Evolutionary conservation across 2,113 vertebrate genomes (phyloP), one percentile per base, ranked within the genome.

Genomic region (Balaeniceps rex): DNA sequence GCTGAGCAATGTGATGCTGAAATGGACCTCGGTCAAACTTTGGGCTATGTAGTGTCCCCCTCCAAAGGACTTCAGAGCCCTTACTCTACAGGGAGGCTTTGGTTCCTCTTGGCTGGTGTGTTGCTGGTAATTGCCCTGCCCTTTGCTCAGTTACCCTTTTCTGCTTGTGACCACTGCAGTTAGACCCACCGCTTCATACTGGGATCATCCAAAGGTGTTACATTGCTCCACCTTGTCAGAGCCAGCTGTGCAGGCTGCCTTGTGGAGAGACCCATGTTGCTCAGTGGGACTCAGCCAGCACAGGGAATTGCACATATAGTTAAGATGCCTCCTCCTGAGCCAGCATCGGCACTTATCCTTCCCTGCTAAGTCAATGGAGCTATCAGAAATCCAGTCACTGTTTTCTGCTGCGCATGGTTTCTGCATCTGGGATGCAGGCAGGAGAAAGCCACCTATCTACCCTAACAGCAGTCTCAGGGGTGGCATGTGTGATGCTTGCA

Each of bases 251-350:
- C 38, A 40, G 28, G 17, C 44, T 75, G 42, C 24, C 21, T 19
- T 3, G 3, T 16, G 33, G n/a, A 38, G n/a, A 60, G 0, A 72
- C 19, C 6, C 0, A 0, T 19, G 5, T 3, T 63, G 46, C 31
- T 68, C 23, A 42, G 7, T 3, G 28, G 51, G 47, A 44, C 29
- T 54, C 12, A 12, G 26, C 10, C 29, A 46, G 22, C 38, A 23
- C 64, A 25, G 15, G 33, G 34, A 64, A 18, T 5, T 65, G 33
- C n/a, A 60, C 18, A 13, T 3, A 3, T 5, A 26, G 18, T 36
- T 57, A 46, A 77, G 4, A 11, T n/a, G 16, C 3, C 6, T 51
- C 28, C 60, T 76, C 33, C 21, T 54, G 31, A 76, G 36, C 10
- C 47, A 64, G 34, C 34, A 70, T 28, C 42, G 52, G 34, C 24